Evolutionary conservation across 2,797 vertebrate species (phyloP), one percentile per base, ranked within the genome.

Genomic region (Percopsis omiscomaycus): DNA sequence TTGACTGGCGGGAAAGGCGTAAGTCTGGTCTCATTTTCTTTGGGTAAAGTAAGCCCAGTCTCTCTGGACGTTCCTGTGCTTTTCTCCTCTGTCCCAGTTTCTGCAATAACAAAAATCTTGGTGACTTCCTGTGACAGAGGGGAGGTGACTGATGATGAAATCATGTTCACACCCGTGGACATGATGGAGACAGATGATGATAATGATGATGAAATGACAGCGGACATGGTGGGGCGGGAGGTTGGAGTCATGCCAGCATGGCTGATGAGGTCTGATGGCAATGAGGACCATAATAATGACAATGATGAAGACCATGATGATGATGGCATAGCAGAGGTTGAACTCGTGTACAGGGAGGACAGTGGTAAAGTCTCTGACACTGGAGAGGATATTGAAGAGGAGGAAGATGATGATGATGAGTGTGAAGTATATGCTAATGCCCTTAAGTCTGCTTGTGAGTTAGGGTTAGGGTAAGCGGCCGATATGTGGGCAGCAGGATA

Each of bases 71-170:
- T 88, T 71, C 89, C 91, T 71, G 91, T 78, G 15, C 90, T 89
- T 69, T 91, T 76, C 68, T 93, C 93, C 75, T 91, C 91, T 77
- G 75, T 80, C 73, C 89, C 83, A 73, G 81, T 79, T 84, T 89
- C 97, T 98, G 95, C 78, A 94, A 93, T 86, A 86, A 96, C 82
- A 93, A 81, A 88, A 11, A 79, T 81, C 88, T 88, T 83, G 81
- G 87, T 90, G 85, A 89, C 87, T 78, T 69, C 53, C 54, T 68
- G 61, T 44, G 50, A 73, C 59, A 0, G 69, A 62, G 55, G 30
- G 42, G 50, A 63, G 64, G 59, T 30, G 59, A 69, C 42, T 37
- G 28, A 58, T 5, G 64, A 60, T 51, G 61, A 10, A 55, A 47
- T 68, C 13, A 49, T 49, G 79, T 84, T 61, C 68, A 78, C 67